phyloP scores from a whole-genome alignment of 2,888 invertebrate genomes.

The Pristionchus exspectatus region DNA sequence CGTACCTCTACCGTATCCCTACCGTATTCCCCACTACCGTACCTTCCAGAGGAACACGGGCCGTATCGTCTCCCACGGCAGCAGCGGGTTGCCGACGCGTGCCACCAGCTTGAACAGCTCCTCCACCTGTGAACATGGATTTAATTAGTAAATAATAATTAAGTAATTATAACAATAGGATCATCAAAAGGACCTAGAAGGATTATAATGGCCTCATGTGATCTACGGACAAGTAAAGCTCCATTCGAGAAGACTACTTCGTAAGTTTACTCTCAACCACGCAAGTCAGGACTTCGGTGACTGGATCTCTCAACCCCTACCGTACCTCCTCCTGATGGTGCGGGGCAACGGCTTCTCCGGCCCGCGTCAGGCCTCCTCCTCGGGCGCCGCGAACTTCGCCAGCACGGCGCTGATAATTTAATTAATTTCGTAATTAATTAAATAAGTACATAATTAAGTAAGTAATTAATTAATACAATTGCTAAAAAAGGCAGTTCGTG shows the following conservation, averaged over 20 bases:
- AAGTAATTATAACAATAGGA: too few species aligned
- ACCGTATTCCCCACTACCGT: not conserved
- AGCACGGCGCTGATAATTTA: constrained; percentile 11
- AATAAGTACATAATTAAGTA: not conserved
- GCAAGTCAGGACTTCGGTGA: too few species aligned
- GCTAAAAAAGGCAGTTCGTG: not conserved
- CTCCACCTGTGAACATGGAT: constrained; percentile 51
- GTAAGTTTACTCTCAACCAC: too few species aligned
- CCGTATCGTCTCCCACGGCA: constrained; percentile 52
- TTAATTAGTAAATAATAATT: too few species aligned
- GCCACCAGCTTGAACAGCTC: constrained; percentile 42
- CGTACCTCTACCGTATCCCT: too few species aligned
- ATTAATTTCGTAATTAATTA: not conserved
- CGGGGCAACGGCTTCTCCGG: not conserved
- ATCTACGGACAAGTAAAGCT: too few species aligned
- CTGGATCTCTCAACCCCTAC: not conserved
- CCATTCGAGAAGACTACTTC: too few species aligned
- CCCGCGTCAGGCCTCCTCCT: not conserved
- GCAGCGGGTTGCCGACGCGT: constrained; percentile 42
- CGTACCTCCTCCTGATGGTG: constrained; percentile 38
- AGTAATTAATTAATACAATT: not conserved
- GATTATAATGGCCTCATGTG: too few species aligned
- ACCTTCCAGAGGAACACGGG: constrained; percentile 53
- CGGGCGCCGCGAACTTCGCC: constrained; percentile 51
- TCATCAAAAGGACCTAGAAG: too few species aligned